Conservation (phyloP, 2,888 invertebrate species). For the Buathra laborator region DNA sequence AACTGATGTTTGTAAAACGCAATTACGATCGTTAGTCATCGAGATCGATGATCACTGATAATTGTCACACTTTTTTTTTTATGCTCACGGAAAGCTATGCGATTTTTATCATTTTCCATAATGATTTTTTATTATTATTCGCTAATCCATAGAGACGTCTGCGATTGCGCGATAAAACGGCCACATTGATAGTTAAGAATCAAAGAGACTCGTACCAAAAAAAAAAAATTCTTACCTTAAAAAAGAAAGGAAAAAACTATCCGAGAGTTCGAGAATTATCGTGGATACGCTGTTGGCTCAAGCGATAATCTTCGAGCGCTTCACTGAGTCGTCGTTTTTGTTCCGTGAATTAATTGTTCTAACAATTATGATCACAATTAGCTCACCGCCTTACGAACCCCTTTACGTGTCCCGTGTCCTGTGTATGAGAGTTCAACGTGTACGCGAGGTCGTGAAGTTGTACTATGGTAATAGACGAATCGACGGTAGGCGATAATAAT, state of each 20-base stretch:
- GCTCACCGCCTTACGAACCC: constrained; percentile 70
- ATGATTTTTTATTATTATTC: too few species aligned
- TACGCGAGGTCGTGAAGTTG: constrained; percentile 73
- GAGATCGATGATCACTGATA: too few species aligned
- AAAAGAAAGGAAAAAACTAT: not conserved
- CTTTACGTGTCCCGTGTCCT: constrained; percentile 27
- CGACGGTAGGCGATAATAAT: constrained; percentile 77
- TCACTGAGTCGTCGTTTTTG: constrained; percentile 69
- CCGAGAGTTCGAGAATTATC: not conserved
- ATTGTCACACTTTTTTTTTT: too few species aligned
- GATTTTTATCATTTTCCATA: too few species aligned
- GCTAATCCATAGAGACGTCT: too few species aligned
- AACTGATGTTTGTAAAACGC: not conserved
- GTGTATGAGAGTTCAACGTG: constrained; percentile 32
- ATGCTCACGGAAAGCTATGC: too few species aligned
- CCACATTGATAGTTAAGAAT: not conserved
- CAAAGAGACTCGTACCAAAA: not conserved
- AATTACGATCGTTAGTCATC: not conserved
- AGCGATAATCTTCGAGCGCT: constrained; percentile 34
- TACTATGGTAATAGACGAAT: constrained; percentile 83
- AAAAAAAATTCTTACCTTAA: not conserved
- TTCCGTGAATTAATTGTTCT: constrained; percentile 70
- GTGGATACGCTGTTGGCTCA: not conserved
- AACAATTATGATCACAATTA: constrained; percentile 79
- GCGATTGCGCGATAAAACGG: not conserved